phyloP scores from a whole-genome alignment of 2,888 invertebrate species.

The Congeria kusceri region DNA sequence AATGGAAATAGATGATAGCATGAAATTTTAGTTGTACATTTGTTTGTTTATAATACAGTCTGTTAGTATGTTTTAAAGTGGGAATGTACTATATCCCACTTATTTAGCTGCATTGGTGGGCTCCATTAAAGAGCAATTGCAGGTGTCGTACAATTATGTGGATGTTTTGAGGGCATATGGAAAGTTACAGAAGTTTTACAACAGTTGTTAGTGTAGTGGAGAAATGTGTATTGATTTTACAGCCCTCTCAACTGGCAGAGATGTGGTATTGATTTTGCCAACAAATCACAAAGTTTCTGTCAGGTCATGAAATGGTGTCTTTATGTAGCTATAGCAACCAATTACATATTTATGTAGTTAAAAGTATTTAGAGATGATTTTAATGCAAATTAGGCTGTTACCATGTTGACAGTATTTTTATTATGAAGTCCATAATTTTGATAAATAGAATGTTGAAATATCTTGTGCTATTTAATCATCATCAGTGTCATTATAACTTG shows the following conservation, averaged over 20 bases:
- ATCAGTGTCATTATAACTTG: background rate
- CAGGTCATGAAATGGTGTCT: slow-evolving; percentile 22
- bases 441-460: too few species aligned
- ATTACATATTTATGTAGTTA: slow-evolving; percentile 7
- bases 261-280: slow-evolving; percentile 34
- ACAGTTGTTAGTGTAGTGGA: slow-evolving; percentile 23
- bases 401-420: too few species aligned
- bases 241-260: background rate
- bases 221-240: too few species aligned
- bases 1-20: too few species aligned
- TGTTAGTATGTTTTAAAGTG: slow-evolving; percentile 1
- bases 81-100: too few species aligned
- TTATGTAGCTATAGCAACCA: slow-evolving; percentile 40
- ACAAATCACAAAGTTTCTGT: slow-evolving; percentile 51
- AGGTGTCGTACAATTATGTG: background rate
- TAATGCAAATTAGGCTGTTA: too few species aligned
- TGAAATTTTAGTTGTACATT: background rate
- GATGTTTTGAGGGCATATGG: too few species aligned
- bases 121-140: background rate
- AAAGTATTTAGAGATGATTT: background rate
- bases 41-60: background rate
- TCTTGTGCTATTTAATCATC: background rate
- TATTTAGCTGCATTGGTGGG: too few species aligned
- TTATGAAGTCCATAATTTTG: too few species aligned
- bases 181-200: slow-evolving; percentile 9